Conservation (phyloP, 2,113 vertebrate genomes). For the Tetrao urogallus region DNA sequence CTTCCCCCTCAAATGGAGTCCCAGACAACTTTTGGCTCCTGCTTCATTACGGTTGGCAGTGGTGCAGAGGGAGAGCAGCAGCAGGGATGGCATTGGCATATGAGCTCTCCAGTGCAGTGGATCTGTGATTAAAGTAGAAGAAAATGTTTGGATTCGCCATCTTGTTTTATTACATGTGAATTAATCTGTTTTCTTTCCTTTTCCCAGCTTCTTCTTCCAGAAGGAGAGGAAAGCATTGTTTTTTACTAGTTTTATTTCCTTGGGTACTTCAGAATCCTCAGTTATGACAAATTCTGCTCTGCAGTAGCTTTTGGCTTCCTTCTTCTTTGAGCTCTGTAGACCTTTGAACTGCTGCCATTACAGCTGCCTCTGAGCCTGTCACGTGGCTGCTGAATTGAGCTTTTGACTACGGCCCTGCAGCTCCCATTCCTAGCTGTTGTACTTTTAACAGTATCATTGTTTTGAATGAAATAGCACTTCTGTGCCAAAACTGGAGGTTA, state of each 20-base stretch:
- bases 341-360: constrained; percentile 71
- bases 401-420: constrained; percentile 66
- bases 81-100: neutral
- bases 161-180: constrained; percentile 3
- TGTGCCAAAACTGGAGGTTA: constrained; percentile 55
- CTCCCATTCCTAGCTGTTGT: constrained; percentile 56
- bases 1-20: neutral
- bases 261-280: constrained; percentile 35
- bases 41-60: neutral
- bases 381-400: constrained; percentile 67
- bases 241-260: constrained; percentile 51
- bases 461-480: constrained; percentile 66
- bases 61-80: neutral
- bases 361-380: constrained; percentile 66
- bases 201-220: neutral
- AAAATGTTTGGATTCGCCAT: constrained; percentile 23
- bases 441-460: constrained; percentile 64
- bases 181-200: neutral
- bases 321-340: constrained; percentile 60
- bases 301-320: constrained; percentile 67
- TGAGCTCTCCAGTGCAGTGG: neutral
- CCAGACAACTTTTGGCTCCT: neutral
- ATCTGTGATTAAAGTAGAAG: neutral
- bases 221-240: neutral
- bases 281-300: constrained; percentile 60